Base-by-base conservation (phyloP, 2,797 vertebrate species). In the Sebastiscus tertius region DNA sequence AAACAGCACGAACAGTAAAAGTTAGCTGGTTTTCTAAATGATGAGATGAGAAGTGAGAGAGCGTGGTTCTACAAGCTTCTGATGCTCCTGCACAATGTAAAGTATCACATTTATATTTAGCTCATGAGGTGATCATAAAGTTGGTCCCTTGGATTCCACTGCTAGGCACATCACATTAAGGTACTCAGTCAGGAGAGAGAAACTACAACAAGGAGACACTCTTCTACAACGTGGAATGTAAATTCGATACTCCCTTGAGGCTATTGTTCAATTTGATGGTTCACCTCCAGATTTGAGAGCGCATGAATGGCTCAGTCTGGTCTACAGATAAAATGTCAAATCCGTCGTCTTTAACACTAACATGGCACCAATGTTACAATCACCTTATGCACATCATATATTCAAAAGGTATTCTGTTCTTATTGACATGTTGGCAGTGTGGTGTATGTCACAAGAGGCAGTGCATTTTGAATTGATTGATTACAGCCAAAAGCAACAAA, bases 41-140 rank as follows among this genome's bases (percentile, higher is more conserved):
- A 90, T 68, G 72, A 89, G 79, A 93, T 82, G 83, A 91, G 77
- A 87, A 77, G 68, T 86, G 81, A 85, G 63, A 91, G 34, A 83
- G 80, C 12, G 36, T 73, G 77, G 69, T 84, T 92, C 88, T 87
- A 89, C 82, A 89, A 88, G 85, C 85, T 80, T 80, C 63, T 85
- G 85, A 61, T 87, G 86, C 83, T 88, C 82, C 89, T 88, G 87
- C 88, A 92, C 88, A 92, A 83, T 87, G 91, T 92, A 88, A 92
- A 79, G 77, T 77, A 93, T 89, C 88, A 90, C 85, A 87, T 89
- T 90, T 90, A 77, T 83, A 72, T 89, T 92, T 87, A 87, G 86
- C 90, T 91, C 92, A 92, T 94, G 89, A 95, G 94, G 95, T 96
- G 95, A 96, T 95, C 86, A 93, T 95, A 95, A 95, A 92, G 90